Base-by-base conservation (phyloP, 2,888 invertebrate genomes). In the Polydesmus complanatus region DNA sequence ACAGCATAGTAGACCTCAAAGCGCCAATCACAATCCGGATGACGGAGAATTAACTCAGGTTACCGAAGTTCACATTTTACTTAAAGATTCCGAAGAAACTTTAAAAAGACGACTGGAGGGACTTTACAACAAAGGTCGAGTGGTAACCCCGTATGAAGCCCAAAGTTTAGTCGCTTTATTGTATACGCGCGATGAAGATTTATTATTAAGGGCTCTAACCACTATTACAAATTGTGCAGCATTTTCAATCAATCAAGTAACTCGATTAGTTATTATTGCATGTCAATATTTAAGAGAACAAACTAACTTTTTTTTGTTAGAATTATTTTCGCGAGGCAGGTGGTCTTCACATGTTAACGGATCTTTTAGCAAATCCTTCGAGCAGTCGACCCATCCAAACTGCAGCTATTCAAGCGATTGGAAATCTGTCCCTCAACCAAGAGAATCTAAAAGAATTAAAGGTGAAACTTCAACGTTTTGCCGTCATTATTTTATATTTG, bases 341-440 rank as follows among this genome's bases (percentile, higher is more conserved):
- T 52, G 76, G 77, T 65, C 69, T 79, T 48, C 68, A 70, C 48
- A 69, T 75, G 64, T 70, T 80, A 54, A 73, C 72, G 60, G 72
- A 73, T 62, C 69, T 79, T 2, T 23, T 61, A 22, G 27, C 57
- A 51, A 69, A 79, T 27, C 69, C 69, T 55, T 71, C 73, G 65
- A 71, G 72, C 18, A 73, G 72, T 65, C 69, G 69, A 62, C 68
- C 73, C 48, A 70, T 76, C 37, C 70, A 74, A 61, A 69, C 75
- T 47, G 74, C 77, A 18, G 73, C 77, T 3, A 73, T 76, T 21
- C 74, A 75, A 63, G 77, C 78, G 26, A 69, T 79, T 52, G 77
- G 76, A 62, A 80, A 80, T 68, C 70, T 80, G 64, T 75, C 79
- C 22, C 70, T 78, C 22, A 78, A 78, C 68, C 74, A 75, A 64